phyloP scores from a whole-genome alignment of 2,113 vertebrate genomes.

The Oostethus manadensis region DNA sequence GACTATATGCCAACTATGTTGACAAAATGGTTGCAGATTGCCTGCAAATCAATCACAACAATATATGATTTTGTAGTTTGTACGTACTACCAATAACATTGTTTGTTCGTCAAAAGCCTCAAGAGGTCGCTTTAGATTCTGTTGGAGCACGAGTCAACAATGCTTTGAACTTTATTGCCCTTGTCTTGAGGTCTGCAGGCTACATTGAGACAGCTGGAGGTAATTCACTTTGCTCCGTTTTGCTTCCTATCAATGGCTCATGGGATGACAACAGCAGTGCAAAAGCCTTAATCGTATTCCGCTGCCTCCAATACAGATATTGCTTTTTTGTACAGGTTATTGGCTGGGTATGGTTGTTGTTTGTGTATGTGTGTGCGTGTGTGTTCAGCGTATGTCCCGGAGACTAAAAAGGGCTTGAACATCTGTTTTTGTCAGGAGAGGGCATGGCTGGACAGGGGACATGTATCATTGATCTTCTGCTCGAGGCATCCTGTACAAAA shows the following conservation, averaged over 20 bases:
- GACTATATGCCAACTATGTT: no score
- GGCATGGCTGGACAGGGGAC: slow-evolving; percentile 41
- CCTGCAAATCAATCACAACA: no score
- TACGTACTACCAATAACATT: not conserved
- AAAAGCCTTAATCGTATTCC: slow-evolving; percentile 63
- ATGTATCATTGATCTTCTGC: slow-evolving; percentile 56
- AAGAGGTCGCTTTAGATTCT: slow-evolving; percentile 25
- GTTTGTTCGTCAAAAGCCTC: slow-evolving; percentile 10
- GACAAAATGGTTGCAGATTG: no score
- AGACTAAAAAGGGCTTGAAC: not conserved
- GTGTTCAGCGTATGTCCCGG: not conserved
- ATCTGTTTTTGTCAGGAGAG: slow-evolving; percentile 22
- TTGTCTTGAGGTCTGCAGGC: slow-evolving; percentile 49
- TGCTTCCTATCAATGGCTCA: slow-evolving; percentile 55
- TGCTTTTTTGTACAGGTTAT: slow-evolving; percentile 60
- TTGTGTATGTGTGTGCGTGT: not conserved
- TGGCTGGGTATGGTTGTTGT: slow-evolving; percentile 26
- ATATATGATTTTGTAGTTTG: not conserved
- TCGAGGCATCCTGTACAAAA: slow-evolving; percentile 50
- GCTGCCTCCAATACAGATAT: slow-evolving; percentile 54
- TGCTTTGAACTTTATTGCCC: slow-evolving; percentile 36
- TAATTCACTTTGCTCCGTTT: slow-evolving; percentile 65
- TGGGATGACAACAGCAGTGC: slow-evolving; percentile 47
- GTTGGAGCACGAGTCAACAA: slow-evolving; percentile 36
- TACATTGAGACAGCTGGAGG: slow-evolving; percentile 50